phyloP scores from a whole-genome alignment of 2,888 invertebrate species.

The Clostera curtula region DNA sequence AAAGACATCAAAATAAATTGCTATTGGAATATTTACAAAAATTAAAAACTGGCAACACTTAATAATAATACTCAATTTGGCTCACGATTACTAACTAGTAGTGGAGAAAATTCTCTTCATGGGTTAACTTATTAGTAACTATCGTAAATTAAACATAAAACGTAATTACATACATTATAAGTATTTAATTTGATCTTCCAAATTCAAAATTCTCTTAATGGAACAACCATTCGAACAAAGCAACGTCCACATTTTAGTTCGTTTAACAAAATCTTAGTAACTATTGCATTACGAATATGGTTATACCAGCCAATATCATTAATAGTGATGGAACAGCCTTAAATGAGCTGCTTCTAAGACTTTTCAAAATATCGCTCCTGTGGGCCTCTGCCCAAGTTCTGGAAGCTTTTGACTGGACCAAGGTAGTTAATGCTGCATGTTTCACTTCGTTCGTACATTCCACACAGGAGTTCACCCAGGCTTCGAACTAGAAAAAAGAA shows the following conservation, averaged over 20 bases:
- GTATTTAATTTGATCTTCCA: neutral
- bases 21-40: no score
- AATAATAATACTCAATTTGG: no score
- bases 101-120: conserved; percentile 37
- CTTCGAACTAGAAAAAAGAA: conserved; percentile 40
- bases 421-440: conserved; percentile 22
- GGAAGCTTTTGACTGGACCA: conserved; percentile 26
- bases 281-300: conserved; percentile 8
- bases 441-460: conserved; percentile 34
- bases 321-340: conserved; percentile 26
- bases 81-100: conserved; percentile 8
- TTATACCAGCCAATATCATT: conserved; percentile 14
- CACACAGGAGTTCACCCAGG: conserved; percentile 39
- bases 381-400: conserved; percentile 45
- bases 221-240: no score
- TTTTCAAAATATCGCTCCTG: conserved; percentile 33
- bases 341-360: conserved; percentile 27
- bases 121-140: conserved; percentile 9
- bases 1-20: no score
- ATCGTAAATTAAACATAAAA: conserved; percentile 3
- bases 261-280: conserved; percentile 3
- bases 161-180: neutral
- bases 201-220: no score
- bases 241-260: no score
- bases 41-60: no score